These are phyloP conservation scores for Cryptus viduatorius DNA, from an alignment of 2,888 invertebrate genomes.

Conservation along the genomic window DNA sequence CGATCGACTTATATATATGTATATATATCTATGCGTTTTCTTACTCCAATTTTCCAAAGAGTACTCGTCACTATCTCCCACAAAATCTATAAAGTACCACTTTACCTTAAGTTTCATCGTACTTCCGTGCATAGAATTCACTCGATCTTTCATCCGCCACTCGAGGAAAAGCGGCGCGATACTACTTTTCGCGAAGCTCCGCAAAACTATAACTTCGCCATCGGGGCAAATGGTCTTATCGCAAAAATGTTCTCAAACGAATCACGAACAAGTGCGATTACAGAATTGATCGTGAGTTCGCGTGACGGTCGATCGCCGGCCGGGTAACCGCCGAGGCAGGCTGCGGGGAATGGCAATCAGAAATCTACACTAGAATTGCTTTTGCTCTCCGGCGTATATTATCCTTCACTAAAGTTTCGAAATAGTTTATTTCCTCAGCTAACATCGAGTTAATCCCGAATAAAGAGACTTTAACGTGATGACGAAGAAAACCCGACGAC, in stretches of 20 bases:
- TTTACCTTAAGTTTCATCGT: neutral
- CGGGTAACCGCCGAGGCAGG: neutral
- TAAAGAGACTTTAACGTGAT: neutral
- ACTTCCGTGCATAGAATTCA: neutral
- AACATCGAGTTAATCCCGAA: neutral
- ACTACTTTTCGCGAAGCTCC: constrained; percentile 12
- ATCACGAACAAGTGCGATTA: constrained; percentile 39
- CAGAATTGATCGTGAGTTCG: constrained; percentile 42
- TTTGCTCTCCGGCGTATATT: neutral
- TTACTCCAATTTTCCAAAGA: neutral
- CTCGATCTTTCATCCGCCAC: constrained; percentile 2
- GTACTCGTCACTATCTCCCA: neutral
- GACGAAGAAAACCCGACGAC: neutral
- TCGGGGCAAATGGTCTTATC: neutral
- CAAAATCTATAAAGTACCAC: neutral
- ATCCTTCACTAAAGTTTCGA: neutral
- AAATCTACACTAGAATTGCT: neutral
- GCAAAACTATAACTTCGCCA: constrained; percentile 12
- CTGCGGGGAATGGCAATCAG: neutral
- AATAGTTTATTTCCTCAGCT: constrained; percentile 6
- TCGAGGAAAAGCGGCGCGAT: neutral
- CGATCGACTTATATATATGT: neutral
- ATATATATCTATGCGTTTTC: neutral
- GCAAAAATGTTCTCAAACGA: constrained; percentile 1
- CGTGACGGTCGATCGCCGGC: constrained; percentile 32